Conservation (phyloP, 2,888 invertebrate genomes). For the Drosophila paramelanica region DNA sequence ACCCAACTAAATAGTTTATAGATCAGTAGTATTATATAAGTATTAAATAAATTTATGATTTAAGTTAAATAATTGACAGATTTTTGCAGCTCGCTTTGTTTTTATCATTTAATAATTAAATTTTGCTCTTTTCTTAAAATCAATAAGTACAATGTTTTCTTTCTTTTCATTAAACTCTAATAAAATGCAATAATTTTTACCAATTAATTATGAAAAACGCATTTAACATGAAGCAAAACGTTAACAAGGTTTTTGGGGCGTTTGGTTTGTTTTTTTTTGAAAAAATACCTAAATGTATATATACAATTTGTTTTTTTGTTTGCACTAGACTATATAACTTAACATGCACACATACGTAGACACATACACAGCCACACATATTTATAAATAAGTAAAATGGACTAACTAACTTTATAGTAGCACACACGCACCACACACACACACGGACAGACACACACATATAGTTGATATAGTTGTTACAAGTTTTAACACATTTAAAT, state of each 20-base stretch:
- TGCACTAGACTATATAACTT: constrained; percentile 26
- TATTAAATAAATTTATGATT: constrained; percentile 44
- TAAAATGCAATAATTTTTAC: constrained; percentile 64
- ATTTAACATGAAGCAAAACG: constrained; percentile 56
- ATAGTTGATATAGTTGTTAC: constrained; percentile 30
- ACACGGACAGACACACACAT: constrained; percentile 17
- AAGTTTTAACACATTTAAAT: constrained; percentile 13
- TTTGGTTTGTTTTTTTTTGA: constrained; percentile 19
- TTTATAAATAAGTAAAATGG: constrained; percentile 35
- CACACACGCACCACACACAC: constrained; percentile 10
- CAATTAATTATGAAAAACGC: constrained; percentile 44
- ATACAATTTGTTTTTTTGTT: constrained; percentile 37
- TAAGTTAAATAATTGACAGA: constrained; percentile 14
- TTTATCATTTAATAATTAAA: constrained; percentile 39
- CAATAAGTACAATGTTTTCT: constrained; percentile 53
- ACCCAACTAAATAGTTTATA: constrained; percentile 10
- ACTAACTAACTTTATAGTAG: constrained; percentile 37
- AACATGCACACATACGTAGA: constrained; percentile 1
- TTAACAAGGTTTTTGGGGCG: constrained; percentile 48
- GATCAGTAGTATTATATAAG: constrained; percentile 30
- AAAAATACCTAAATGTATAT: constrained; percentile 41
- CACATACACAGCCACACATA: constrained; percentile 20
- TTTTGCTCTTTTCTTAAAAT: constrained; percentile 56
- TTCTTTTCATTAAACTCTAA: constrained; percentile 34
- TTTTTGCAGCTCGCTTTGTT: constrained; percentile 8